These are phyloP conservation scores for Caenorhabditis plicata DNA, from an alignment of 2,888 invertebrate species.

Conservation along the genomic window DNA sequence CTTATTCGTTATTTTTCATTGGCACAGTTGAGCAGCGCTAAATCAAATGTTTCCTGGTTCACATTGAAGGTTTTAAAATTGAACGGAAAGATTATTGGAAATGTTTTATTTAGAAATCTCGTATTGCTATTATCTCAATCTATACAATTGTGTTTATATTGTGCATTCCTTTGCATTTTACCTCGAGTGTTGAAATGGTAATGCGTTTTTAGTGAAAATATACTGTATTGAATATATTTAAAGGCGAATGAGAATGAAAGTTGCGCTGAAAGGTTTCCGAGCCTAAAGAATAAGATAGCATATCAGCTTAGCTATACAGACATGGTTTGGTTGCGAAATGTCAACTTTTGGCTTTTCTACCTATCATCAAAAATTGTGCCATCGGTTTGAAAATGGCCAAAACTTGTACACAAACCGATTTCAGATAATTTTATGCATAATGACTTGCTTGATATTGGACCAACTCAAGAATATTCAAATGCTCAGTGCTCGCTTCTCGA, in stretches of 20 bases:
- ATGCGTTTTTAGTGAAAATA: background rate
- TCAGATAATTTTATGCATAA: constrained; percentile 53
- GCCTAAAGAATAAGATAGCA: constrained; percentile 30
- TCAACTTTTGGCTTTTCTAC: constrained; percentile 60
- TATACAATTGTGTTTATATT: constrained; percentile 50
- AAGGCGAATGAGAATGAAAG: constrained; percentile 47
- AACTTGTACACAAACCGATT: background rate
- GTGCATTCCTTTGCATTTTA: constrained; percentile 57
- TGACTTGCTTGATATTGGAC: constrained; percentile 55
- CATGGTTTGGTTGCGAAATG: constrained; percentile 30
- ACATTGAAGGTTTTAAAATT: constrained; percentile 42
- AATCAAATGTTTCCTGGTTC: constrained; percentile 56
- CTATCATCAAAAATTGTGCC: constrained; percentile 45
- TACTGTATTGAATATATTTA: constrained; percentile 8
- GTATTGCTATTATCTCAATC: constrained; percentile 42
- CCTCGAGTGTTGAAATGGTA: constrained; percentile 47
- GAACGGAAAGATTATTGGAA: constrained; percentile 1
- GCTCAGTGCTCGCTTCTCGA: constrained; percentile 52
- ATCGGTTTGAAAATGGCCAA: constrained; percentile 20
- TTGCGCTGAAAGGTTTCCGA: constrained; percentile 45
- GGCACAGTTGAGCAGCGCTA: constrained; percentile 40
- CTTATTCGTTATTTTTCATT: constrained; percentile 57
- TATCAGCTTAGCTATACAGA: constrained; percentile 49
- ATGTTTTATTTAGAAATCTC: constrained; percentile 48
- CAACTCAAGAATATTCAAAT: constrained; percentile 49